phyloP scores from a whole-genome alignment of 2,797 vertebrate genomes.

The Anisognathus igniventris region DNA sequence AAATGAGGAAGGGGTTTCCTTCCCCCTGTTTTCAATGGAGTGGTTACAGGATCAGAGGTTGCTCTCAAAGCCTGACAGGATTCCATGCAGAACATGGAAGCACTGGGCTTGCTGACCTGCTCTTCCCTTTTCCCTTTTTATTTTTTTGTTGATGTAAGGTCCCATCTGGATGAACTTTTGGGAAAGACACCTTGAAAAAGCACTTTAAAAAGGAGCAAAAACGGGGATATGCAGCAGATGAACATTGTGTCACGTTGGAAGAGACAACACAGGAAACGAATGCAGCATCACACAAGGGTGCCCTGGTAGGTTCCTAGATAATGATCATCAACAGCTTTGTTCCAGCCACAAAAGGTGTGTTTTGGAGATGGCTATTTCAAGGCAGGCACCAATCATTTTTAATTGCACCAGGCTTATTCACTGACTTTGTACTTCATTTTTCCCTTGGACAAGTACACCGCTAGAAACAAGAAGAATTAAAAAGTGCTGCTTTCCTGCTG shows the following conservation, averaged over 20 bases:
- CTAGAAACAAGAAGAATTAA: background rate
- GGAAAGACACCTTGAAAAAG: background rate
- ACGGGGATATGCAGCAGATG: background rate
- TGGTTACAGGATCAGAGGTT: background rate
- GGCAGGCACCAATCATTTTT: background rate
- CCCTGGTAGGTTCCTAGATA: background rate
- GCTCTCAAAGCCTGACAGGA: background rate
- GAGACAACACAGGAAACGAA: background rate
- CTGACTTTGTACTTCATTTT: background rate
- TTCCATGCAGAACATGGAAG: background rate
- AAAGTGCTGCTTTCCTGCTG: background rate
- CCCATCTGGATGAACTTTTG: background rate
- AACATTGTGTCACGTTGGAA: background rate
- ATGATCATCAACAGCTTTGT: background rate
- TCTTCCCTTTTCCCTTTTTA: background rate
- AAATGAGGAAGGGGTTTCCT: background rate
- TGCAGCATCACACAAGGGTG: background rate
- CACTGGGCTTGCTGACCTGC: fast-evolving
- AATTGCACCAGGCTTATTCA: background rate
- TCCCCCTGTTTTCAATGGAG: background rate
- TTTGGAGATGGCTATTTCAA: background rate
- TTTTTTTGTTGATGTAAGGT: background rate
- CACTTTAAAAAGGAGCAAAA: background rate
- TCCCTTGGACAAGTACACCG: background rate
- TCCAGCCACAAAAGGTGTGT: background rate